These are phyloP conservation scores for Crotalus viridis DNA, from an alignment of 2,113 vertebrate genomes.

Conservation along the genomic window DNA sequence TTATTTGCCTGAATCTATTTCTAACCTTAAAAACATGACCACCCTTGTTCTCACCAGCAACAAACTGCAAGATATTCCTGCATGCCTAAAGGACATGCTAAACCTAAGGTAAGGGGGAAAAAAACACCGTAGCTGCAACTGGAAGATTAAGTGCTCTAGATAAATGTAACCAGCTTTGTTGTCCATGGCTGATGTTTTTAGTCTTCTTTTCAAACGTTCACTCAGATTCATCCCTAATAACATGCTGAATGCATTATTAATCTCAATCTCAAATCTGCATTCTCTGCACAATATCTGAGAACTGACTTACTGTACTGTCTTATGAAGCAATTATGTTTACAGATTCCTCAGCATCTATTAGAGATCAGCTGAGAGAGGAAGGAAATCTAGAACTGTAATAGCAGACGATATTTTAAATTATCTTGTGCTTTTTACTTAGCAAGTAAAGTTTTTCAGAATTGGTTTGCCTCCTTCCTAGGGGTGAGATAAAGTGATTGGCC, in stretches of 20 bases:
- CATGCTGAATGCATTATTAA: neutral
- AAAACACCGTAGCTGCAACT: neutral
- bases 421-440: neutral
- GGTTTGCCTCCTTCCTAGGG: too few species aligned
- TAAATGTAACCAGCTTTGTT: neutral
- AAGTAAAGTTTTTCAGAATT: too few species aligned
- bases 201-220: neutral
- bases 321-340: neutral
- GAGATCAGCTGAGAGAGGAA: neutral
- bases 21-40: constrained; percentile 79
- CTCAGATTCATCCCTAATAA: neutral
- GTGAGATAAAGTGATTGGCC: too few species aligned
- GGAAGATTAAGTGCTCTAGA: too few species aligned
- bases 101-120: constrained; percentile 78
- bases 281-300: neutral
- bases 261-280: neutral
- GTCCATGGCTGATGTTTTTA: neutral
- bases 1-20: constrained; percentile 83
- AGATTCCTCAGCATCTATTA: neutral
- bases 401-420: neutral
- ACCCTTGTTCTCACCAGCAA: constrained; percentile 93
- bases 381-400: neutral
- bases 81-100: constrained; percentile 83
- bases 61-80: constrained; percentile 82
- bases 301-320: neutral